Base-by-base conservation (phyloP, 2,888 invertebrate genomes). In the Linnaemya vulpina region DNA sequence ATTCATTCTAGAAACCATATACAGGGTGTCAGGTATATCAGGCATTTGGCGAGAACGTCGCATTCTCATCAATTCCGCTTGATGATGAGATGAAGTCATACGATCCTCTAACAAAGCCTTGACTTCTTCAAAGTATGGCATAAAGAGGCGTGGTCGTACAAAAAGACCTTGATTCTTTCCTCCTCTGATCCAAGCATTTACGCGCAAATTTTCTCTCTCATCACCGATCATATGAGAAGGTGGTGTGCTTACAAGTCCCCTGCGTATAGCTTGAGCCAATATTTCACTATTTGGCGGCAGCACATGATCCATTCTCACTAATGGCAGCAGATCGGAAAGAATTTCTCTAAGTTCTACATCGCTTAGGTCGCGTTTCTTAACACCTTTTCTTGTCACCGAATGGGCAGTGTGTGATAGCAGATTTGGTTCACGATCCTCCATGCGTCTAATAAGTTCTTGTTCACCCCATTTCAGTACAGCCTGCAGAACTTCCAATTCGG, bases 91-190 rank as follows among this genome's bases (percentile, higher is more conserved):
- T 1, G 92, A 91, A 11, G 91, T 89, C 73, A 96, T 95, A 89
- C 97, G 96, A 91, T 97, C 97, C 91, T 97, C 97, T 71, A 98
- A 94, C 88, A 97, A 93, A 76, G 95, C 94, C 94, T 98, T 98
- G 13, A 97, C 95, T 93, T 98, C 98, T 91, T 98, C 98, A 89
- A 97, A 97, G 92, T 98, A 98, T 51, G 98, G 98, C 94, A 97
- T 96, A 93, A 98, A 99, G 86, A 98, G 95, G 60, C 99, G 94
- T 70, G 98, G 98, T 87, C 97, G 95, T 8, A 97, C 95, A 90
- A 95, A 95, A 13, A 96, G 93, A 77, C 96, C 96, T 89, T 95
- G 95, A 88, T 94, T 94, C 89, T 95, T 95, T 15, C 94, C 94
- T 70, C 96, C 94, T 22, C 96, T 94, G 86, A 97, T 96, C 97